phyloP scores from a whole-genome alignment of 1,140 invertebrate species.

The Leguminivora glycinivorella region DNA sequence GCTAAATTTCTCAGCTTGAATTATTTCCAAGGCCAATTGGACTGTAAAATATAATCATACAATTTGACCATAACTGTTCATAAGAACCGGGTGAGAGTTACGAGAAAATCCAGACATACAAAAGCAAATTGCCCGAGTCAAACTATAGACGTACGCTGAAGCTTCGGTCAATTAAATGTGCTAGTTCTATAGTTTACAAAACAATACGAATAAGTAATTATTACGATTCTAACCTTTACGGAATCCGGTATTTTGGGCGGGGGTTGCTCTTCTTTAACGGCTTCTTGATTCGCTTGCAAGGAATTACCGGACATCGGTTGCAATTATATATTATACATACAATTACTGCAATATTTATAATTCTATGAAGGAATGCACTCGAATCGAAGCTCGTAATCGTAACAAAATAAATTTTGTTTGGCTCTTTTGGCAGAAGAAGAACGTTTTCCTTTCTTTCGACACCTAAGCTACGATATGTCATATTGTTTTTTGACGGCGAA shows the following conservation, averaged over 20 bases:
- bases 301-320: slow-evolving; percentile 70
- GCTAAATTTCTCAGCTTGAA: too few species aligned
- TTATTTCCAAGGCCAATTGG: too few species aligned
- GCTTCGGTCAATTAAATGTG: too few species aligned
- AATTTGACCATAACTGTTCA: too few species aligned
- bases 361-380: neutral
- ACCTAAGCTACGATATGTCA: too few species aligned
- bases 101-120: too few species aligned
- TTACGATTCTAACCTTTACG: slow-evolving; percentile 56
- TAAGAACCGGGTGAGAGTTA: too few species aligned
- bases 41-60: too few species aligned
- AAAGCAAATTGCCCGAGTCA: too few species aligned
- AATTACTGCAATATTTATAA: slow-evolving; percentile 21
- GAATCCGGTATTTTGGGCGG: slow-evolving; percentile 69
- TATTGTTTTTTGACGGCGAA: too few species aligned
- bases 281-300: slow-evolving; percentile 50
- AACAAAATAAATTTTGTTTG: neutral
- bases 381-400: too few species aligned
- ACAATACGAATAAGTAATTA: neutral
- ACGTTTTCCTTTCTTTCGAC: neutral
- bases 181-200: slow-evolving; percentile 23
- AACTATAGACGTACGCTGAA: too few species aligned
- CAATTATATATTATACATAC: slow-evolving; percentile 29
- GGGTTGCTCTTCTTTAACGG: slow-evolving; percentile 60
- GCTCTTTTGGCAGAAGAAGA: neutral